Base-by-base conservation (phyloP, 2,797 vertebrate genomes). In the Coregonus ussuriensis region DNA sequence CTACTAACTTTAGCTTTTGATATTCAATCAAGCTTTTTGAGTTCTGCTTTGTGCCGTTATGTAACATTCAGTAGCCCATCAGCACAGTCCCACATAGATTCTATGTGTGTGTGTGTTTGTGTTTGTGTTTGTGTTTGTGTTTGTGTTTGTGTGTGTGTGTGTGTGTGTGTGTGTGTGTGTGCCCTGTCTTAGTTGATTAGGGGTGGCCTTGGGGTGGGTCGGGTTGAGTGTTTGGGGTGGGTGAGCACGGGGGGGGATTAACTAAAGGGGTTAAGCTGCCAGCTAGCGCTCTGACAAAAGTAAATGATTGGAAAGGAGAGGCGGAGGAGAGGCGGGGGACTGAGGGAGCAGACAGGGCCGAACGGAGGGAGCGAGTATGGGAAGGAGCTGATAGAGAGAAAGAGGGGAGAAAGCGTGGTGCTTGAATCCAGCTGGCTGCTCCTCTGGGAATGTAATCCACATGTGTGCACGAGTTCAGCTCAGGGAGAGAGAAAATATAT, bases 361-460 rank as follows among this genome's bases (percentile, higher is more conserved):
- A 47, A 47, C 41, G 9, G 41, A 47, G 41, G 41, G 41, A 47
- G 41, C 9, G 41, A 47, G 41, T 11, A 9, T 11, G 41, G 11
- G 41, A 47, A 47, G 9, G 9, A 47, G 41, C 41, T 47, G 9
- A 47, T 2, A 2, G 41, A 47, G 41, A 47, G 41, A 47, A 68
- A 47, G 41, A 47, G 9, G 71, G 31, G 51, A 81, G 51, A 67
- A 33, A 62, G 71, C 18, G 74, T 67, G 67, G 75, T 73, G 79
- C 82, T 84, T 79, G 74, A 86, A 83, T 86, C 80, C 85, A 84
- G 76, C 86, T 85, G 84, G 81, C 84, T 84, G 76, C 75, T 84
- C 85, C 75, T 70, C 77, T 56, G 82, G 76, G 82, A 90, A 89
- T 88, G 85, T 82, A 84, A 89, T 89, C 86, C 87, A 91, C 89